These are phyloP conservation scores for Mechanitis messenoides DNA, from an alignment of 2,888 invertebrate species.

Conservation along the genomic window DNA sequence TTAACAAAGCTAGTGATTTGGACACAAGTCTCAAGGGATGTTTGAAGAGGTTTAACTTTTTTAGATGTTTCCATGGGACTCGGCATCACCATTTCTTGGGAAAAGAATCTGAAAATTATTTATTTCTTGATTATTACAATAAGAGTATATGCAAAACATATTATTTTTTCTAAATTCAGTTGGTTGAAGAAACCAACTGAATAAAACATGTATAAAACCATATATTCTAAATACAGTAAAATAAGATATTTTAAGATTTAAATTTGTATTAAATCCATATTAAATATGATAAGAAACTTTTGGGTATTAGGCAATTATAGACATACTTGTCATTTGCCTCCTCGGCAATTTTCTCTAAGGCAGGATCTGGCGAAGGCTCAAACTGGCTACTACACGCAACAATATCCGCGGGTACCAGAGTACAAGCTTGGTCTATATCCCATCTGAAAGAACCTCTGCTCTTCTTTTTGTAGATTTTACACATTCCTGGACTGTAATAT, in stretches of 20 bases:
- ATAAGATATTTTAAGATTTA: no score
- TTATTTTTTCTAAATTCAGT: no score
- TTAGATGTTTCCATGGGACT: slow-evolving; percentile 74
- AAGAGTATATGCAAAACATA: no score
- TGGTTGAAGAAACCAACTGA: no score
- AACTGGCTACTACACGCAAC: slow-evolving; percentile 80
- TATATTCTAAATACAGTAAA: no score
- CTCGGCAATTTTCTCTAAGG: slow-evolving; percentile 79
- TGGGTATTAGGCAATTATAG: neutral
- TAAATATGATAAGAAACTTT: slow-evolving; percentile 2
- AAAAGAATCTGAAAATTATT: slow-evolving; percentile 66
- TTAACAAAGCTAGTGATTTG: slow-evolving; percentile 45
- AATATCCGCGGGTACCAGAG: slow-evolving; percentile 81
- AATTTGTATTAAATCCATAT: no score
- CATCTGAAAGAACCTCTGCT: slow-evolving; percentile 66
- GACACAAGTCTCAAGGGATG: slow-evolving; percentile 44
- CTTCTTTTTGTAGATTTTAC: slow-evolving; percentile 68
- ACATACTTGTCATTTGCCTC: slow-evolving; percentile 79
- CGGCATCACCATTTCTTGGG: slow-evolving; percentile 76
- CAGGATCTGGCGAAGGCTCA: slow-evolving; percentile 78
- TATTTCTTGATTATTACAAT: neutral
- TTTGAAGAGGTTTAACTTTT: slow-evolving; percentile 55
- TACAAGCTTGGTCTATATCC: slow-evolving; percentile 83
- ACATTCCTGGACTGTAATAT: slow-evolving; percentile 65
- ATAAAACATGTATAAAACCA: no score